Conservation (phyloP, 2,888 invertebrate species). For the Polietes domitor region DNA sequence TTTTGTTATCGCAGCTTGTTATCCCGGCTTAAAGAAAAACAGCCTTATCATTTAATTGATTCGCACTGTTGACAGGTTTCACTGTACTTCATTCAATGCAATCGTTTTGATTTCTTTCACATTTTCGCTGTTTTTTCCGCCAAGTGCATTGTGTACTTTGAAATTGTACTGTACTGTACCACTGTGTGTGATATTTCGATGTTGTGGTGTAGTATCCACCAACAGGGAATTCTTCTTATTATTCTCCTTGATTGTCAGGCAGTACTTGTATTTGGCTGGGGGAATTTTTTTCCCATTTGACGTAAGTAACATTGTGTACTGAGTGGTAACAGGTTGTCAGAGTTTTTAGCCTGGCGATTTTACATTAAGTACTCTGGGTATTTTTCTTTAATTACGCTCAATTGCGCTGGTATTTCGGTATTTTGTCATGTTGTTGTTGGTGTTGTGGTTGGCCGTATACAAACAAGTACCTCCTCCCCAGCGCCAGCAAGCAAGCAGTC, state of each 20-base stretch:
- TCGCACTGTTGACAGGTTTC: too few species aligned
- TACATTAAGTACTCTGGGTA: conserved; percentile 78
- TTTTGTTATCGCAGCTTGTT: too few species aligned
- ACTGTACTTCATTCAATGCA: conserved; percentile 20
- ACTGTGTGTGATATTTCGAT: conserved; percentile 21
- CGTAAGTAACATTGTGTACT: conserved; percentile 81
- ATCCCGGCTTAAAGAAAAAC: too few species aligned
- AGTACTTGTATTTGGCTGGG: not conserved
- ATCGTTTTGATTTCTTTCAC: conserved; percentile 7
- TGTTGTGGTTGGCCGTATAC: conserved; percentile 4
- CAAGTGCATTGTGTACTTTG: conserved; percentile 7
- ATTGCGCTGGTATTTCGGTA: conserved; percentile 60
- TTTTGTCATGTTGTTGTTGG: conserved; percentile 29
- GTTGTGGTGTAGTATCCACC: conserved; percentile 37
- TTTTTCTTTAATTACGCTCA: conserved; percentile 68
- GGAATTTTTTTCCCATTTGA: conserved; percentile 65
- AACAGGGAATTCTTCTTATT: not conserved
- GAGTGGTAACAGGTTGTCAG: conserved; percentile 80
- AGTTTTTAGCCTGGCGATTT: conserved; percentile 72
- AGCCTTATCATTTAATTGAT: too few species aligned
- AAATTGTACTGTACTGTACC: conserved; percentile 16
- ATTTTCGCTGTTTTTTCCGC: not conserved
- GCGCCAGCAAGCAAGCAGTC: not conserved
- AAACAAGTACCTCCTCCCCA: conserved; percentile 11
- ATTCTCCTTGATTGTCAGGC: not conserved